phyloP scores from a whole-genome alignment of 2,113 vertebrate genomes.

The Arvicanthis niloticus region DNA sequence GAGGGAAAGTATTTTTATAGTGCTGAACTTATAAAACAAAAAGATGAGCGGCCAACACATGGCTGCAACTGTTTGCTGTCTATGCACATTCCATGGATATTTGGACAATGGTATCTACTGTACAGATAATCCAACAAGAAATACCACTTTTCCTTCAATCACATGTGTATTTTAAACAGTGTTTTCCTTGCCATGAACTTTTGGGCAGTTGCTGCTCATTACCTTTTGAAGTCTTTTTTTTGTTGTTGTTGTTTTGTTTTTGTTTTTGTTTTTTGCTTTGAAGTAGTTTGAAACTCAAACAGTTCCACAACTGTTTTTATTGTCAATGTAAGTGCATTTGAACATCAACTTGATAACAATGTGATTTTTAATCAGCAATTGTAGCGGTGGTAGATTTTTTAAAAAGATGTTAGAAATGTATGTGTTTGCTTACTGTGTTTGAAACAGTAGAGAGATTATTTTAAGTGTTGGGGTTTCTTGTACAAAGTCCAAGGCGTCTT shows the following conservation, averaged over 20 bases:
- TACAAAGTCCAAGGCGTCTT: neutral
- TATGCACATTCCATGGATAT: neutral
- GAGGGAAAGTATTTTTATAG: slow-evolving; percentile 35
- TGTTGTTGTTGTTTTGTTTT: neutral
- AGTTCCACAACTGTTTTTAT: neutral
- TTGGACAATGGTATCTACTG: slow-evolving; percentile 26
- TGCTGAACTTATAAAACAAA: slow-evolving; percentile 45
- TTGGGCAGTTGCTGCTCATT: neutral
- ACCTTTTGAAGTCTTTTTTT: neutral
- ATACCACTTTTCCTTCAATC: slow-evolving; percentile 12
- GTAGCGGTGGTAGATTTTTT: neutral
- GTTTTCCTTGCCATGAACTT: slow-evolving; percentile 41
- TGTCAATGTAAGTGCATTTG: neutral
- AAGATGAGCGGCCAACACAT: slow-evolving; percentile 18
- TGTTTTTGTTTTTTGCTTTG: neutral
- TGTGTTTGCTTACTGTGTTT: neutral
- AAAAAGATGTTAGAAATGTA: neutral
- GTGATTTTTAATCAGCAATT: neutral
- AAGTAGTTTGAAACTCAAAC: neutral
- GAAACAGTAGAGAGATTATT: neutral
- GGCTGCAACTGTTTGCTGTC: slow-evolving; percentile 5
- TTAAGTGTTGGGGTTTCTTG: neutral
- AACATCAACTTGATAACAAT: neutral
- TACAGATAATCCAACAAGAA: slow-evolving; percentile 48
- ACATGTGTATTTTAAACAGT: slow-evolving; percentile 42